phyloP scores from a whole-genome alignment of 2,113 vertebrate species.

The Nanorana parkeri region DNA sequence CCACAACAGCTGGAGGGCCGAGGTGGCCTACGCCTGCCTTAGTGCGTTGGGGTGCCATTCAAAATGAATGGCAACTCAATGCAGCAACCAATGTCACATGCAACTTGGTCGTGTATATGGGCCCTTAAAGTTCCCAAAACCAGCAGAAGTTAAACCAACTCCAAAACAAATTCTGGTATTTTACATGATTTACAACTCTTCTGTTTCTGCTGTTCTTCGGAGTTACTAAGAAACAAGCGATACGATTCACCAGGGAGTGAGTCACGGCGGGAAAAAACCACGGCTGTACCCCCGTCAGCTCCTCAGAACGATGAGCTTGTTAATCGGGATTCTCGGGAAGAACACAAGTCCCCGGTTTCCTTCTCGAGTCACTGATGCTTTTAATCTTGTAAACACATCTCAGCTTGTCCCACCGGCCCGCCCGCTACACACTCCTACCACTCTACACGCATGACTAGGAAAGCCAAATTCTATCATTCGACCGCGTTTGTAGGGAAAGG shows the following conservation, averaged over 20 bases:
- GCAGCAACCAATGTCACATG: no score
- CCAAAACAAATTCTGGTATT: not conserved
- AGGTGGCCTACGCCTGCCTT: no score
- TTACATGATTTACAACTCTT: not conserved
- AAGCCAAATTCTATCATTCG: slow-evolving; percentile 1
- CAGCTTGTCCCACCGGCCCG: not conserved
- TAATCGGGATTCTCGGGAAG: slow-evolving; percentile 1
- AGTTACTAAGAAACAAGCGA: not conserved
- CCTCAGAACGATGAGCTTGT: slow-evolving; percentile 13
- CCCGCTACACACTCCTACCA: not conserved
- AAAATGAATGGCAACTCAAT: no score
- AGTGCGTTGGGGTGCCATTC: no score
- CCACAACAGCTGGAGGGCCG: no score
- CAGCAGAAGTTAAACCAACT: not conserved
- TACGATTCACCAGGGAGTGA: not conserved
- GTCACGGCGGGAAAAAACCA: not conserved
- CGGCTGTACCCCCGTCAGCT: not conserved
- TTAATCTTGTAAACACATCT: slow-evolving; percentile 37
- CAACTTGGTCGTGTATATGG: no score
- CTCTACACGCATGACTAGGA: slow-evolving; percentile 11
- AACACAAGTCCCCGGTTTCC: slow-evolving; percentile 9
- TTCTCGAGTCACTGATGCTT: not conserved
- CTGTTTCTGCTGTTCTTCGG: not conserved
- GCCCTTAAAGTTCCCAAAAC: no score
- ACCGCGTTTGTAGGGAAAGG: not conserved